Percentiles rank a stretch among this genome's conserved stretches.
phyloP scores from a whole-genome alignment of 1,140 invertebrate genomes.

The Sycobia sp. region DNA sequence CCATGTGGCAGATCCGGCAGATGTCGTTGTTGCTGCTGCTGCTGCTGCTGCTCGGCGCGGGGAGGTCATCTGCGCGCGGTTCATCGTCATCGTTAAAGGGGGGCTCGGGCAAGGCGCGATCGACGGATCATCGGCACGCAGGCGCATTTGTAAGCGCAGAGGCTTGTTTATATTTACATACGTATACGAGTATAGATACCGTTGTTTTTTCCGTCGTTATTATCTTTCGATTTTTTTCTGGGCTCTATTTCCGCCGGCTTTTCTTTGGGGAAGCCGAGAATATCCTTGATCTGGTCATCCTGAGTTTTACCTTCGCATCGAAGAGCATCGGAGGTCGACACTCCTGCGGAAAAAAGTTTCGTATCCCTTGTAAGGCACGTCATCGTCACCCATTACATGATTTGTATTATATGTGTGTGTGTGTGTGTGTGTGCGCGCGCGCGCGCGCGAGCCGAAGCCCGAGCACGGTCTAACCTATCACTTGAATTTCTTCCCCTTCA shows the following conservation, averaged over 20 bases:
- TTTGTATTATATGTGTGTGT: no score
- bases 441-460: no score
- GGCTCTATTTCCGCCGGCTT: background rate
- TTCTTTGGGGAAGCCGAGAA: background rate
- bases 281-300: background rate
- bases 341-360: constrained; percentile 10
- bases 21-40: constrained; percentile 45
- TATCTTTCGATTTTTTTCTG: background rate
- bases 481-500: constrained; percentile 27
- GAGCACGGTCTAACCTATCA: constrained; percentile 37
- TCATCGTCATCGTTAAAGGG: no score
- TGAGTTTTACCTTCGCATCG: constrained; percentile 1
- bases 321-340: background rate
- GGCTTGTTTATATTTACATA: background rate
- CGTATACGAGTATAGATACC: background rate
- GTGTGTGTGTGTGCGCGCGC: no score
- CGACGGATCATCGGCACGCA: background rate
- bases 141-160: background rate
- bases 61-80: no score
- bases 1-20: constrained; percentile 59
- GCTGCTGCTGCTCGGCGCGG: no score
- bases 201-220: background rate
- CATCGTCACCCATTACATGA: no score
- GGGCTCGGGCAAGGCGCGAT: no score
- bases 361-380: no score